Conservation (phyloP, 2,113 vertebrate species). For the Pseudorectes ferrugineus region DNA sequence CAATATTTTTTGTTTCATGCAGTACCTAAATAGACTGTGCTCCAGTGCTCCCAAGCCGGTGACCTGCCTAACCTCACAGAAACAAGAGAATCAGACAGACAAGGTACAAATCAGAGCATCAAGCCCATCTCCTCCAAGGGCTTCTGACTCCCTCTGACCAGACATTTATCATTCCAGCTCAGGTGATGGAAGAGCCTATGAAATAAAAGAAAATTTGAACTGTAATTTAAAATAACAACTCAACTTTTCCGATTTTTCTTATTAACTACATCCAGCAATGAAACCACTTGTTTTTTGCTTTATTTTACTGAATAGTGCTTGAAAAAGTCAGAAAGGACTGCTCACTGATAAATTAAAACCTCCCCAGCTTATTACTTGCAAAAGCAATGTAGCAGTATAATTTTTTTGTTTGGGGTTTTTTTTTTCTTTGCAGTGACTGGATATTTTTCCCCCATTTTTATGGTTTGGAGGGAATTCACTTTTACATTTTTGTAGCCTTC, state of each 20-base stretch:
- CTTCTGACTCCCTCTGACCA: neutral
- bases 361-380: neutral
- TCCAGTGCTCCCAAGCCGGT: neutral
- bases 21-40: neutral
- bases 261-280: neutral
- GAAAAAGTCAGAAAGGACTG: neutral
- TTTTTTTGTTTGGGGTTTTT: neutral
- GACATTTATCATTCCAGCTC: neutral
- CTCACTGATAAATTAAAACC: neutral
- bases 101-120: neutral
- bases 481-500: neutral
- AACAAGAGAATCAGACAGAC: neutral
- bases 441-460: neutral
- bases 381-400: accelerated
- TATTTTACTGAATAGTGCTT: neutral
- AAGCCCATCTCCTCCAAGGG: neutral
- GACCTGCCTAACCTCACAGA: neutral
- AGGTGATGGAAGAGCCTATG: neutral
- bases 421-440: neutral
- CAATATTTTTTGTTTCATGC: conserved; percentile 30
- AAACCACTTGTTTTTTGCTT: neutral
- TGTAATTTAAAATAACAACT: neutral
- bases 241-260: neutral
- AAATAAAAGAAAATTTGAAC: neutral
- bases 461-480: neutral